Percentiles rank a stretch among this genome's conserved stretches.
These are phyloP conservation scores for Acanthoscelides obtectus DNA, from an alignment of 2,888 invertebrate genomes.

Conservation along the genomic window DNA sequence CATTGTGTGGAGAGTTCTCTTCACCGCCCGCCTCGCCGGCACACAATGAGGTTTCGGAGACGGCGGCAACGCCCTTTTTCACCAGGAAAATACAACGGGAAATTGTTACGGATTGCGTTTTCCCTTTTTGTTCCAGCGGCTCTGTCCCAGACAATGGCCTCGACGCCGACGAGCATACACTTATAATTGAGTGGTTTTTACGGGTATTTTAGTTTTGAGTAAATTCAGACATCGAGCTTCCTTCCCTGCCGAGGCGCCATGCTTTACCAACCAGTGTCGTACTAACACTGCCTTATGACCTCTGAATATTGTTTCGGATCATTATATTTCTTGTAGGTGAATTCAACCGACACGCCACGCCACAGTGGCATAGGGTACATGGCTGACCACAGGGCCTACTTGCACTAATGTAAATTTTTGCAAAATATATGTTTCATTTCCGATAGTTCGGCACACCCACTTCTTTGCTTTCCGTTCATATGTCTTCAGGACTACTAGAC, in stretches of 20 bases:
- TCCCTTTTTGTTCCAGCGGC: slow-evolving; percentile 19
- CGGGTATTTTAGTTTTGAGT: slow-evolving; percentile 11
- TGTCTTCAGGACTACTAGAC: too few species aligned
- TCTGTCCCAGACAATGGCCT: slow-evolving; percentile 16
- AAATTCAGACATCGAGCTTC: not conserved
- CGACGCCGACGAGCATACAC: slow-evolving; percentile 3
- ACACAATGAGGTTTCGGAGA: not conserved
- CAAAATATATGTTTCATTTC: too few species aligned
- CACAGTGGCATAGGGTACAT: too few species aligned
- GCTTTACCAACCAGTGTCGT: not conserved
- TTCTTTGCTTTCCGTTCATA: too few species aligned
- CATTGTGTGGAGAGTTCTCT: not conserved
- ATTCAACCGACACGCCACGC: too few species aligned
- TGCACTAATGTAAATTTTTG: too few species aligned
- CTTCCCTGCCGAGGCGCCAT: not conserved
- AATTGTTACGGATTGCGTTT: slow-evolving; percentile 21
- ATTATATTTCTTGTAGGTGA: too few species aligned
- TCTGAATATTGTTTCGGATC: too few species aligned
- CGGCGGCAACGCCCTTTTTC: slow-evolving; percentile 15
- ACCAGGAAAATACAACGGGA: slow-evolving; percentile 10
- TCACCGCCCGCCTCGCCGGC: not conserved
- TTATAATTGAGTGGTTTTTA: slow-evolving; percentile 21
- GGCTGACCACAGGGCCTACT: too few species aligned
- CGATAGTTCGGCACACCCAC: too few species aligned
- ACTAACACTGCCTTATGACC: too few species aligned